Evolutionary conservation across 2,113 vertebrate species (phyloP).

Genomic region (Cynopterus brachyotis): DNA sequence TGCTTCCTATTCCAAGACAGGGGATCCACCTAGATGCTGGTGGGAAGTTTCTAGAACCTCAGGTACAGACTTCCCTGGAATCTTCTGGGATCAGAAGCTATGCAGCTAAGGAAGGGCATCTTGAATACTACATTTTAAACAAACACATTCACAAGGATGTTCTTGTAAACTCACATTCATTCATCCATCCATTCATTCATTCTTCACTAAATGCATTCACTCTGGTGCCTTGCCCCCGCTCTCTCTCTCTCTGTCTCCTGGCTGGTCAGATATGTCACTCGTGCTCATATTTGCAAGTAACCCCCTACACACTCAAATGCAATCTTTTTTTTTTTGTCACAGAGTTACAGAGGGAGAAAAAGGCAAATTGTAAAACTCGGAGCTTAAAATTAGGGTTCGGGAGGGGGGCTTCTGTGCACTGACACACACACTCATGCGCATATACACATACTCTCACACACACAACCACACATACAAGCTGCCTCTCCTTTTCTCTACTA

Average conservation of each 20-base stretch:
- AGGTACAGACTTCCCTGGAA: not conserved
- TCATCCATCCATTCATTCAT: not conserved
- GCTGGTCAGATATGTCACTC: not conserved
- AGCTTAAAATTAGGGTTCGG: not conserved
- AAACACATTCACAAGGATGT: not conserved
- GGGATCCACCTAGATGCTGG: not conserved
- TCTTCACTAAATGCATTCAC: accelerated
- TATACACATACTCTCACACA: not conserved
- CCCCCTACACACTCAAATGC: not conserved
- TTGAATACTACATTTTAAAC: not conserved
- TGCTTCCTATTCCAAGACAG: not conserved
- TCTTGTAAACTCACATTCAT: not conserved
- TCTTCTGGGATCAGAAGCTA: not conserved
- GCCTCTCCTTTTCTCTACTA: not conserved
- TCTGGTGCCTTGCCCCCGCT: too few relatives aligned
- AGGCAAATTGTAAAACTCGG: not conserved
- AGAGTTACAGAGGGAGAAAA: not conserved
- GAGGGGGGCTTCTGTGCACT: not conserved
- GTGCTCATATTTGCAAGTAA: not conserved
- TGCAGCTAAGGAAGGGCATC: not conserved
- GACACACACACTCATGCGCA: not conserved
- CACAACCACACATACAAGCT: not conserved
- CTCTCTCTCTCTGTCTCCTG: not conserved
- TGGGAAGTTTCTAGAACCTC: not conserved
- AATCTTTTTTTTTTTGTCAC: not conserved